Evolutionary conservation across 2,797 vertebrate genomes (phyloP).

Genomic region (Fundulus diaphanus): DNA sequence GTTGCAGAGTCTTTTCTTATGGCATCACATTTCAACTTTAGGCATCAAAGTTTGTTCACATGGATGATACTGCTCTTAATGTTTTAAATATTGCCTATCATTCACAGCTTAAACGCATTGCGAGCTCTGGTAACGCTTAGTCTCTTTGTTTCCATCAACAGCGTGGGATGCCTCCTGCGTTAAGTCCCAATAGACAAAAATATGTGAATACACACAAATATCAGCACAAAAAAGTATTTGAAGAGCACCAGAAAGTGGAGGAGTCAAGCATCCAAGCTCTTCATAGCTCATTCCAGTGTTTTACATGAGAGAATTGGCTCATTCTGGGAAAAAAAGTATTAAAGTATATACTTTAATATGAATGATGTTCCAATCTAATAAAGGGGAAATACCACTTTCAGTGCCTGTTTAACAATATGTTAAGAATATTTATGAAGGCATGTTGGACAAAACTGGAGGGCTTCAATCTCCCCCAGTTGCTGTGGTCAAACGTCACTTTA

Average conservation of each 20-base stretch:
- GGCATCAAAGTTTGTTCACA: background rate
- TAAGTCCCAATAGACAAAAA: conserved; percentile 21
- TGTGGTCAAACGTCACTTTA: background rate
- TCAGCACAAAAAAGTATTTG: conserved; percentile 16
- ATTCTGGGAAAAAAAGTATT: background rate
- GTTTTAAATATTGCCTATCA: background rate
- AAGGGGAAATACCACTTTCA: background rate
- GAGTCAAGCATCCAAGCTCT: conserved; percentile 7
- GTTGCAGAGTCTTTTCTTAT: background rate
- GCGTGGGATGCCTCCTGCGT: conserved; percentile 64
- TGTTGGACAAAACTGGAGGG: background rate
- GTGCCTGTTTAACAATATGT: background rate
- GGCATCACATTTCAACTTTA: background rate
- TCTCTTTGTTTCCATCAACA: conserved; percentile 65
- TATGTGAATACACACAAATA: background rate
- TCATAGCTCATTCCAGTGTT: conserved; percentile 1
- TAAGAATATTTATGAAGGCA: background rate
- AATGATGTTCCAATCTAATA: background rate
- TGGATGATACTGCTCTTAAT: background rate
- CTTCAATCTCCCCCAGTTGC: background rate
- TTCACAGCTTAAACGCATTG: conserved; percentile 8
- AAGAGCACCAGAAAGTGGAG: conserved; percentile 17
- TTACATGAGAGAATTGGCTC: background rate
- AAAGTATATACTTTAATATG: background rate
- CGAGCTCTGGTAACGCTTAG: conserved; percentile 72